Conservation (phyloP, 2,888 invertebrate genomes). For the Scrobipalpa costella region DNA sequence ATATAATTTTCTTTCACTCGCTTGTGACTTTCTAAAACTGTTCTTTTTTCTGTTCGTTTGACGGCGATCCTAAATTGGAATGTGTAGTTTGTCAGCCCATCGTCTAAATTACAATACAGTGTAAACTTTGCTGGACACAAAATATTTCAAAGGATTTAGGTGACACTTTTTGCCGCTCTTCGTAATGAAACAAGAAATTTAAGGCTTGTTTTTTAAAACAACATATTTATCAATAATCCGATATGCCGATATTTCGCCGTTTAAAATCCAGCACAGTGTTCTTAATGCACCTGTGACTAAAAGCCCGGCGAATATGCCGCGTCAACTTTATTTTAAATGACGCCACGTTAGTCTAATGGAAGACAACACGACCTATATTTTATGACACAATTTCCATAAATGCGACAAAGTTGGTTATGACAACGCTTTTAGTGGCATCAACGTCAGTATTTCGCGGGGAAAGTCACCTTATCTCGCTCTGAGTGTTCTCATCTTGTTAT, state of each 20-base stretch:
- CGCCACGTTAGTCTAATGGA: constrained; percentile 70
- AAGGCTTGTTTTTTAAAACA: too few species aligned
- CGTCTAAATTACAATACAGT: too few species aligned
- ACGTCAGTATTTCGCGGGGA: constrained; percentile 52
- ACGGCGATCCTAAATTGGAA: too few species aligned
- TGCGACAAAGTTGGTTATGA: constrained; percentile 67
- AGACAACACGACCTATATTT: constrained; percentile 72
- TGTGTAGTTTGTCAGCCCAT: too few species aligned
- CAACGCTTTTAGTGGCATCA: constrained; percentile 64
- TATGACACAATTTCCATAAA: constrained; percentile 72
- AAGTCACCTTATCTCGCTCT: constrained; percentile 25
- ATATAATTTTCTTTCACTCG: too few species aligned
- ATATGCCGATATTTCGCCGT: constrained; percentile 34
- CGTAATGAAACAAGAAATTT: too few species aligned
- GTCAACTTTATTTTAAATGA: constrained; percentile 77
- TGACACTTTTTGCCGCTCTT: too few species aligned
- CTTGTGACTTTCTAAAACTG: too few species aligned
- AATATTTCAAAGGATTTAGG: too few species aligned
- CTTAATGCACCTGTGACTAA: constrained; percentile 76
- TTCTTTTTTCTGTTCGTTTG: too few species aligned
- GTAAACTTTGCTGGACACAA: too few species aligned
- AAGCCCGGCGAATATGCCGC: constrained; percentile 67
- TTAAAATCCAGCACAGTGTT: constrained; percentile 63
- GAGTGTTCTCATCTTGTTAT: constrained; percentile 38
- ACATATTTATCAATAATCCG: too few species aligned